Conservation (phyloP, 2,113 vertebrate species). For the Tiliqua scincoides region DNA sequence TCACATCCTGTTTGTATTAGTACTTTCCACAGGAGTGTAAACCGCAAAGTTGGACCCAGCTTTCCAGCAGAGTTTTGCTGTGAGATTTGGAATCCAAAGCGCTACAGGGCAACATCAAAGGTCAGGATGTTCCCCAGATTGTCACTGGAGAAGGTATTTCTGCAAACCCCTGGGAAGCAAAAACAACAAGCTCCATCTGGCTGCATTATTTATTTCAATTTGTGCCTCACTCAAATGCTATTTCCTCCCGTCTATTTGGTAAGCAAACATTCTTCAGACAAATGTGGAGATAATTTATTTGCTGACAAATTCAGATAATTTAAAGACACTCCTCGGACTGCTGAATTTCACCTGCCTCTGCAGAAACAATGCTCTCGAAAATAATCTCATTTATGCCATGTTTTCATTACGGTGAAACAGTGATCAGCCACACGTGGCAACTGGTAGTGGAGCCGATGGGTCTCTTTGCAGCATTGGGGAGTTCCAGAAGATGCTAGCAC, state of each 20-base stretch:
- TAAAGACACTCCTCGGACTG: constrained; percentile 60
- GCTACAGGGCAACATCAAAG: background rate
- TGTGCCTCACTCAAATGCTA: background rate
- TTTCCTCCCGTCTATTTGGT: constrained; percentile 32
- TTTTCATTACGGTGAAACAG: constrained; percentile 51
- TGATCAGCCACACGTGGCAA: constrained; percentile 14
- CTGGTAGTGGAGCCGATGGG: background rate
- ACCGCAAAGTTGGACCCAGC: background rate
- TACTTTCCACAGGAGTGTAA: background rate
- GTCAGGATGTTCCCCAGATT: background rate
- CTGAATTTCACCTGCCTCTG: constrained; percentile 57
- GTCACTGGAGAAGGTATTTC: background rate
- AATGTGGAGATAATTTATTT: constrained; percentile 54
- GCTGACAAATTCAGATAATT: constrained; percentile 62
- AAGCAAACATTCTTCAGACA: constrained; percentile 33
- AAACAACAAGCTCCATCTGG: background rate
- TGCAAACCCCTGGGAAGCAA: background rate
- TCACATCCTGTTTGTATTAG: background rate
- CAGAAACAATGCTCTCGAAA: constrained; percentile 55
- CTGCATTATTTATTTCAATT: constrained; percentile 42
- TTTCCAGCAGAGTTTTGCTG: background rate
- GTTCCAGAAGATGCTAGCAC: background rate
- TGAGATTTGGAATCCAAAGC: constrained; percentile 6
- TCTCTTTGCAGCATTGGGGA: background rate
- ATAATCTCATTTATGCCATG: constrained; percentile 39